Evolutionary conservation across 35 echinoderm and acorn worm genomes (phyloP).

Genomic region (Strongylocentrotus purpuratus): DNA sequence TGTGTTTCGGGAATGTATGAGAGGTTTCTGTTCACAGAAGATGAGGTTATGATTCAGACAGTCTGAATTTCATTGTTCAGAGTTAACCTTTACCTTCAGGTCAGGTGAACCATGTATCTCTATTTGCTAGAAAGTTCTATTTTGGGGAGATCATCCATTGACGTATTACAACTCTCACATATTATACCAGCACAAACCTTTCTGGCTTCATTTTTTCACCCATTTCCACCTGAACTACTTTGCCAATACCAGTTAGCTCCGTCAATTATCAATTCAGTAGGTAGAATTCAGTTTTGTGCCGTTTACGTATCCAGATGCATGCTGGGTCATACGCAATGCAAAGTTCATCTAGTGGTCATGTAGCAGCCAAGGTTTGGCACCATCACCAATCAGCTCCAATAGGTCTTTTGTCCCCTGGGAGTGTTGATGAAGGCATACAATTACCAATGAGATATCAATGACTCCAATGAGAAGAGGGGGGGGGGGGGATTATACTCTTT

Average conservation of each 20-base stretch:
- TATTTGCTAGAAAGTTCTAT: background rate
- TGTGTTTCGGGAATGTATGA: too few relatives aligned
- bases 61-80: too few relatives aligned
- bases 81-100: too few relatives aligned
- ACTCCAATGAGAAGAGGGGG: background rate
- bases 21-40: too few relatives aligned
- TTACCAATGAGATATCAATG: background rate
- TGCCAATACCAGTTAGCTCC: background rate
- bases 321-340: conserved; percentile 7
- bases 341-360: background rate
- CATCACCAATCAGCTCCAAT: background rate
- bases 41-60: too few relatives aligned
- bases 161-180: background rate
- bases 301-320: background rate
- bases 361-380: background rate
- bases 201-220: background rate
- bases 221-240: background rate
- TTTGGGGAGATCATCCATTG: background rate
- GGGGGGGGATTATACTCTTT: background rate
- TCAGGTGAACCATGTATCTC: too few relatives aligned
- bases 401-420: background rate
- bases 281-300: background rate
- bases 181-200: background rate
- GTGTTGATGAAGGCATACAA: conserved; percentile 10
- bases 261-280: background rate